Conservation (phyloP, 2,113 vertebrate species). For the Ploceus nigricollis region DNA sequence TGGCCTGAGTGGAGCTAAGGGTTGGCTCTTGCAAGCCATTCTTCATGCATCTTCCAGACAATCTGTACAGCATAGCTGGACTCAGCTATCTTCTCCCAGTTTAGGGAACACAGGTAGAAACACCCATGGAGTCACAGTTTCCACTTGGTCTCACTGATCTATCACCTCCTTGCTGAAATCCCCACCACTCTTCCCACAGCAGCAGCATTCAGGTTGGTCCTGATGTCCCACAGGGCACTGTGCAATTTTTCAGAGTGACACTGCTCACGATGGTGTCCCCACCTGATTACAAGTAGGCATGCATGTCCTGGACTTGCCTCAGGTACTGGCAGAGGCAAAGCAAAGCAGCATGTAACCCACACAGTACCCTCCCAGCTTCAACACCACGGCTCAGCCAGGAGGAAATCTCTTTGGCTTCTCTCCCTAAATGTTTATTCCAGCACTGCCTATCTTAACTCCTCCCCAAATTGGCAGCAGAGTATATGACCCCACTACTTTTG, state of each 20-base stretch:
- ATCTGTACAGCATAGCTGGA: background rate
- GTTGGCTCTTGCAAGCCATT: background rate
- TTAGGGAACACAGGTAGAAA: background rate
- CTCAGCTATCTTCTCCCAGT: background rate
- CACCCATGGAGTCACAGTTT: background rate
- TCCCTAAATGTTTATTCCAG: slow-evolving; percentile 33
- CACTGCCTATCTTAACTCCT: background rate
- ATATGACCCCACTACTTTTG: background rate
- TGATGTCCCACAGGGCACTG: background rate
- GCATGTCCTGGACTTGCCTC: background rate
- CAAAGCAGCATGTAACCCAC: background rate
- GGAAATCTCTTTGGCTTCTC: slow-evolving; percentile 15
- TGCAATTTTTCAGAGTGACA: background rate
- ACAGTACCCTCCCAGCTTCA: background rate
- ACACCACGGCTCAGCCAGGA: background rate
- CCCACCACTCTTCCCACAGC: background rate
- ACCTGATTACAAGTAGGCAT: background rate
- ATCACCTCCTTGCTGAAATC: background rate
- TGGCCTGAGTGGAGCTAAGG: background rate
- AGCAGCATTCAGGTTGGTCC: background rate
- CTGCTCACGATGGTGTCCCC: background rate
- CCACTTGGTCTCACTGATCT: background rate
- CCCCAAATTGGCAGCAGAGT: background rate
- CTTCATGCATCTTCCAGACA: background rate
- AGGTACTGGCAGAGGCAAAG: background rate